These are phyloP conservation scores for Charadrius vociferus DNA, from an alignment of 2,113 vertebrate species.

Conservation along the genomic window DNA sequence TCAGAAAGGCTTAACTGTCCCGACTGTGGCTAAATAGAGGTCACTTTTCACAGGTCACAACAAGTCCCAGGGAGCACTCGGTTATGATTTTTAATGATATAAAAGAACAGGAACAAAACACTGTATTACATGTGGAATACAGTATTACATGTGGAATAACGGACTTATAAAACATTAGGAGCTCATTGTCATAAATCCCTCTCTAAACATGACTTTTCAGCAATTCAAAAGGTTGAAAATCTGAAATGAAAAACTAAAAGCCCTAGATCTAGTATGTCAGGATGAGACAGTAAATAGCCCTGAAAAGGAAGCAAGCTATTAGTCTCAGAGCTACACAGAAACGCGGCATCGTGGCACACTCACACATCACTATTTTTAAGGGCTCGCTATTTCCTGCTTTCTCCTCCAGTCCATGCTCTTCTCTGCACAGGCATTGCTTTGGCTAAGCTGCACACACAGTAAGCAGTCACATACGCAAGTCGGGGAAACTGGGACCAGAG, in stretches of 20 bases:
- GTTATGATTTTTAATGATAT: neutral
- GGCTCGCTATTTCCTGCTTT: neutral
- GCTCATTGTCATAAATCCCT: neutral
- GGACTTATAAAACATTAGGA: neutral
- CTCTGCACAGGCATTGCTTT: neutral
- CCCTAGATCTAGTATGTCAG: neutral
- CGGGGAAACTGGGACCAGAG: neutral
- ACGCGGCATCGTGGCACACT: accelerated
- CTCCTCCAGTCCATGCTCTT: neutral
- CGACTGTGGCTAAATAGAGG: neutral
- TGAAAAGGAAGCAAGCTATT: neutral
- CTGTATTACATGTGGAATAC: neutral
- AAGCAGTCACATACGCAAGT: neutral
- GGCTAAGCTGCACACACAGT: neutral
- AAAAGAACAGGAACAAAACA: neutral
- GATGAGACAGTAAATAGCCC: neutral
- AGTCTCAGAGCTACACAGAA: neutral
- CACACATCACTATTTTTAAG: neutral
- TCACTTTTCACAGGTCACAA: neutral
- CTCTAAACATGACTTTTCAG: neutral
- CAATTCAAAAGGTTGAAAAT: neutral
- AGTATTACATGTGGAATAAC: neutral
- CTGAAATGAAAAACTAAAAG: neutral
- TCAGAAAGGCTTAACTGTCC: neutral
- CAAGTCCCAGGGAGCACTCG: neutral